These are phyloP conservation scores for Diachasma alloeum DNA, from an alignment of 1,140 invertebrate genomes.

Conservation along the genomic window DNA sequence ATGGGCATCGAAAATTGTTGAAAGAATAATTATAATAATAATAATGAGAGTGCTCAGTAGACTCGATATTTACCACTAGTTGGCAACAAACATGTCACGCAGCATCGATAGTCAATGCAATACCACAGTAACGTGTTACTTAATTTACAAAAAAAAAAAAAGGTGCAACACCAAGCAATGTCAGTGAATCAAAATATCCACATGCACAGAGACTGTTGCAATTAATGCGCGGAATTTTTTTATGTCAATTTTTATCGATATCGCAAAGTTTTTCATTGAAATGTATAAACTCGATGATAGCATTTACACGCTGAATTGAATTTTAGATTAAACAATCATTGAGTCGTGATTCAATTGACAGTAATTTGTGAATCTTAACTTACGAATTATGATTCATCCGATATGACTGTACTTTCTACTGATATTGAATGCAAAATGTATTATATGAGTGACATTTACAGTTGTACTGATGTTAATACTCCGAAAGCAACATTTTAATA, in stretches of 20 bases:
- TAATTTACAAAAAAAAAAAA: neutral
- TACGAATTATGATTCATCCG: neutral
- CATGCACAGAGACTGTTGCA: neutral
- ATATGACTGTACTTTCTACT: neutral
- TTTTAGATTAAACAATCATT: neutral
- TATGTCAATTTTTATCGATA: conserved; percentile 23
- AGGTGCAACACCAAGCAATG: neutral
- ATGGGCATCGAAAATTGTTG: neutral
- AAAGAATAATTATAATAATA: neutral
- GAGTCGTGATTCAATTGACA: neutral
- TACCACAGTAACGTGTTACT: neutral
- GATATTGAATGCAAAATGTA: neutral
- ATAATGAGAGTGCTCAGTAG: neutral
- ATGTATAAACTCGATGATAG: neutral
- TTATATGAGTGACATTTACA: neutral
- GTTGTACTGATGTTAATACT: neutral
- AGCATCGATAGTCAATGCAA: neutral
- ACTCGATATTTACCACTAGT: neutral
- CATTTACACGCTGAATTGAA: neutral
- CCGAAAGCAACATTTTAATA: neutral
- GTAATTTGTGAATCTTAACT: neutral
- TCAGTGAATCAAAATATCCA: neutral
- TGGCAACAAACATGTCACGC: neutral
- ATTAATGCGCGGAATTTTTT: conserved; percentile 2
- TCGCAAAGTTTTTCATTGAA: neutral